phyloP scores from a whole-genome alignment of 1,140 invertebrate genomes.

The Anthonomus grandis region DNA sequence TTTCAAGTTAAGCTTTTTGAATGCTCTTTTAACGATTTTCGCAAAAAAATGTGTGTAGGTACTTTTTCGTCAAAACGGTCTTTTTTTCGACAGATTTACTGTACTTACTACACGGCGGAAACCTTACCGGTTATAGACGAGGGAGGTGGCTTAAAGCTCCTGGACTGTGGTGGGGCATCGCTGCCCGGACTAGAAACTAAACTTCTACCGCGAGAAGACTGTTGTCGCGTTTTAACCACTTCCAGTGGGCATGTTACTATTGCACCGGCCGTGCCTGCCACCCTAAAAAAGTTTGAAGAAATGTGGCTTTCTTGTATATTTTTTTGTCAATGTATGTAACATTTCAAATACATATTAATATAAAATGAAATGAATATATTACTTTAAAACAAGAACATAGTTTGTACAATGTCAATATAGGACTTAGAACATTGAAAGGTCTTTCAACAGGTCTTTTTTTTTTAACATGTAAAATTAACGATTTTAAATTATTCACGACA shows the following conservation, averaged over 20 bases:
- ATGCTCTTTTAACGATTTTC: too few species aligned
- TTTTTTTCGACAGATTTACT: constrained; percentile 47
- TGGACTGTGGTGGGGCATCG: constrained; percentile 23
- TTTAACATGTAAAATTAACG: too few species aligned
- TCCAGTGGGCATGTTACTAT: constrained; percentile 97
- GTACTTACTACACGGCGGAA: constrained; percentile 14
- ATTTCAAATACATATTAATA: neutral
- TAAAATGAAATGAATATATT: neutral
- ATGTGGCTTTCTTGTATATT: neutral
- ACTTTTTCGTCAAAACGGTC: constrained; percentile 23
- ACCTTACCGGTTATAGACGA: constrained; percentile 41
- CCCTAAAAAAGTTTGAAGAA: constrained; percentile 55
- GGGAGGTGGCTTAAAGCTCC: constrained; percentile 27
- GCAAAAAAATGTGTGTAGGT: neutral
- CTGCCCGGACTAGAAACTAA: constrained; percentile 34
- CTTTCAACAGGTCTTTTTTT: neutral
- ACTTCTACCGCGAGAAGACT: constrained; percentile 71
- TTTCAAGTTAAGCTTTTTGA: too few species aligned
- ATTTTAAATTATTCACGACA: too few species aligned
- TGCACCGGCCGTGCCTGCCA: constrained; percentile 93
- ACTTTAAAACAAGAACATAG: neutral
- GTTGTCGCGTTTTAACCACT: constrained; percentile 96
- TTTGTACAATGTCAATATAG: neutral
- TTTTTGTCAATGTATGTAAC: neutral
- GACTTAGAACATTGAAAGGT: neutral